Conservation (phyloP, 2,888 invertebrate genomes). For the Thymelicus acteon region DNA sequence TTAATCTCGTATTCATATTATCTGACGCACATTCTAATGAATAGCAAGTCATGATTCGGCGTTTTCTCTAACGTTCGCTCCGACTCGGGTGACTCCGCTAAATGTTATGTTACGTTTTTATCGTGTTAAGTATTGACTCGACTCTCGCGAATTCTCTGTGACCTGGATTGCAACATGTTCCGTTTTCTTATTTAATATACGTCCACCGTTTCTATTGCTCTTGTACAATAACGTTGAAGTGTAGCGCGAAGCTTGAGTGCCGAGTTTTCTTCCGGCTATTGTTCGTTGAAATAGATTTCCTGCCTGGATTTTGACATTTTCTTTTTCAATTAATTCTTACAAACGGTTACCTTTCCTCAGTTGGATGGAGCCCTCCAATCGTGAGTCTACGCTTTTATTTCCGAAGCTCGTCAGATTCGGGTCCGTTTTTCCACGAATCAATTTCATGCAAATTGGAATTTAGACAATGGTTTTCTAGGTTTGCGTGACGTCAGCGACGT, state of each 20-base stretch:
- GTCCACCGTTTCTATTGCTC: not conserved
- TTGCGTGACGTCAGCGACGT: constrained; percentile 12
- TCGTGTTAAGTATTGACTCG: constrained; percentile 3
- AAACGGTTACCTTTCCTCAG: not conserved
- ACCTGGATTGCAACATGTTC: constrained; percentile 6
- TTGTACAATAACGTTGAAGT: constrained; percentile 1
- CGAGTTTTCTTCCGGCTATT: constrained; percentile 3
- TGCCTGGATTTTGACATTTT: not conserved
- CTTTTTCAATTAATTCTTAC: constrained; percentile 1
- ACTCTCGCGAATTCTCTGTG: constrained; percentile 4
- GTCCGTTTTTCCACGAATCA: not conserved
- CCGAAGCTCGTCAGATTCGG: not conserved
- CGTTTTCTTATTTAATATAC: constrained; percentile 5
- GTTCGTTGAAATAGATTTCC: constrained; percentile 7
- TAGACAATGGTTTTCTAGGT: constrained; percentile 10
- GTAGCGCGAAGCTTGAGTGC: not conserved
- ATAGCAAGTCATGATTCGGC: constrained; percentile 6
- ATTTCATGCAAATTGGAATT: constrained; percentile 10
- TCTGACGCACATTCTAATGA: not conserved
- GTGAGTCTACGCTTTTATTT: not conserved
- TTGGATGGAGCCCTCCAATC: not conserved
- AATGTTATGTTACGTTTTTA: constrained; percentile 5
- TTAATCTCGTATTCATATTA: not conserved
- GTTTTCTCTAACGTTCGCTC: constrained; percentile 2
- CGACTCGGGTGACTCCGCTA: not conserved